Base-by-base conservation (phyloP, 2,888 invertebrate genomes). In the Euzophera pinguis region DNA sequence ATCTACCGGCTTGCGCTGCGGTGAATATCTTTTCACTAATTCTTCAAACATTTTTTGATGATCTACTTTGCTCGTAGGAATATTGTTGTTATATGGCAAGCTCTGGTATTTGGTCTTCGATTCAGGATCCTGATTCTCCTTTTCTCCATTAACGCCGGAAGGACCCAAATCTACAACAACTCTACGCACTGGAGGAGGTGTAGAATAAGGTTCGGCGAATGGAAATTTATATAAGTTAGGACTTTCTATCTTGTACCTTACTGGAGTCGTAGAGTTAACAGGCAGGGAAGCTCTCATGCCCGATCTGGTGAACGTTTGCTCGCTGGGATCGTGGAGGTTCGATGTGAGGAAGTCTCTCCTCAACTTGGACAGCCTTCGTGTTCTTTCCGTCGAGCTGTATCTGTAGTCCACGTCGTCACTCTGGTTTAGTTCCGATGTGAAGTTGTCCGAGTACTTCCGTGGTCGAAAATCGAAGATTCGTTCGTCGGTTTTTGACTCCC, bases 171-270 rank as follows among this genome's bases (percentile, higher is more conserved):
- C 81, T 4, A 90, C 69, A 27, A 81, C 54, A 12, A 89, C 75
- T 59, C 73, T 73, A 3, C 90, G 81, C 32, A 73, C 73, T n/a
- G 88, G 82, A 12, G 87, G 81, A 32, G 90, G 90, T n/a, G 90
- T 86, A 10, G 79, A 66, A 56, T 85, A 90, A 29, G 90, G 90
- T 58, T 91, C 90, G 43, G 90, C 89, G 61, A 91, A 91, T 16
- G 90, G 90, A 57, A 91, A 91, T 71, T 91, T 91, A 66, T 81
- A 85, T 57, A 90, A 68, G 65, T 86, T 90, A 14, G 87, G 86
- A 63, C 86, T 88, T 65, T 85, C 87, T 58, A 87, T 83, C 71
- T 88, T 90, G 67, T 89, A 90, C 58, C 72, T 84, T 35, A 75
- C 62, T 14, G 80, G 73, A 8, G 79, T 70, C 10, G 71, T 64